Base-by-base conservation (phyloP, 2,797 vertebrate species). In the Linurgus olivaceus region DNA sequence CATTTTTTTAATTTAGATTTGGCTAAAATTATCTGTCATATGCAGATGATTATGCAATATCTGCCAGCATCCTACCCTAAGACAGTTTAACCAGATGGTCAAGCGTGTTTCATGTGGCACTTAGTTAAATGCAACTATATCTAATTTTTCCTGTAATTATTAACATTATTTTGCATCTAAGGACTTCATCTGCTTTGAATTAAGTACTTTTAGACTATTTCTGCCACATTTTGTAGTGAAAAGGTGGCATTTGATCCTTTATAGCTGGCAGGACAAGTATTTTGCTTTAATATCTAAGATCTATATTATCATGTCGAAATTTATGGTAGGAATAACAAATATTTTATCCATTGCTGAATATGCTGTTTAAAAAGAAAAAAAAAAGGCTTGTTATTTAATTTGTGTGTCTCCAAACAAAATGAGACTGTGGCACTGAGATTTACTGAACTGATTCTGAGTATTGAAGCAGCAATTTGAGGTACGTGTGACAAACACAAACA, bases 1-100 rank as follows among this genome's bases (percentile, higher is more conserved):
- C 47, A 15, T 44, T 40, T 61, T 90, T 68, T 92, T 87, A 93
- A 93, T 96, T 97, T 97, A 96, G 90, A 85, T 90, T 96, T 96
- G 92, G 94, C 97, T 97, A 96, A 97, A 98, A 97, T 97, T 96
- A 95, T 96, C 97, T 77, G 94, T 97, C 95, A 97, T 97, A 96
- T 98, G 97, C 95, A 96, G 96, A 96, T 95, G 96, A 97, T 96
- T 91, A 96, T 96, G 89, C 78, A 95, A 68, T 97, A 97, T 92
- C 96, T 98, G 96, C 97, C 97, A 97, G 67, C 94, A 93, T 96
- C 94, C 96, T 96, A 96, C 95, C 94, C 88, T 75, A 90, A 86
- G 94, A 97, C 96, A 96, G 96, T 96, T 95, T 84, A 26, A 96
- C 93, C 98, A 98, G 98, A 98, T 98, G 97, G 98, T 71, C 12